Evolutionary conservation across 2,113 vertebrate genomes (phyloP).

Genomic region (Spilogale gracilis): DNA sequence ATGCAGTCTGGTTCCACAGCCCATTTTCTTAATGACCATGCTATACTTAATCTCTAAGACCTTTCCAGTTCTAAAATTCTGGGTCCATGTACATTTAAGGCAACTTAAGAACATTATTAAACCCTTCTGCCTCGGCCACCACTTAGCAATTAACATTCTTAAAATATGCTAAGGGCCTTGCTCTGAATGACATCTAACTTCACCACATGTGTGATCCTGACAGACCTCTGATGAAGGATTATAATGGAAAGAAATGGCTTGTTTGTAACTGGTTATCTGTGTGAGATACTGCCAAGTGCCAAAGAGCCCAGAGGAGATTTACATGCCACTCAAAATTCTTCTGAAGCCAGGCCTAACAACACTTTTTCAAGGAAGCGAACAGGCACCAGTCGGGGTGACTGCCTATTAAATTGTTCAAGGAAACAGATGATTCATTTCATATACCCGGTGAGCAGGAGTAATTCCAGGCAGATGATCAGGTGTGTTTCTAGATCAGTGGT

Average conservation of each 20-base stretch:
- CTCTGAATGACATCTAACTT: conserved; percentile 66
- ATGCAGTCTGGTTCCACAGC: conserved; percentile 70
- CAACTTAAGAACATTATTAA: conserved; percentile 75
- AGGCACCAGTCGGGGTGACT: background rate
- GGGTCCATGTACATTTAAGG: conserved; percentile 75
- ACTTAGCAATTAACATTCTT: conserved; percentile 83
- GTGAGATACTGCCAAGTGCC: conserved; percentile 80
- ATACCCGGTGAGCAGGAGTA: background rate
- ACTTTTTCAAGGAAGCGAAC: conserved; percentile 39
- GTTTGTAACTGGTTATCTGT: conserved; percentile 79
- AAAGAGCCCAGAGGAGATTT: conserved; percentile 74
- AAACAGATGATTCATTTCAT: conserved; percentile 50
- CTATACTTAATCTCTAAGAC: conserved; percentile 69
- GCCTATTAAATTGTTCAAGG: conserved; percentile 22
- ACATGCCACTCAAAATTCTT: conserved; percentile 73
- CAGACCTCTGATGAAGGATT: conserved; percentile 51
- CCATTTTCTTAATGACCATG: conserved; percentile 51
- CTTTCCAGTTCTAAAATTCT: conserved; percentile 73
- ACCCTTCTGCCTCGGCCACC: conserved; percentile 68
- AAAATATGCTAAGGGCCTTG: conserved; percentile 72
- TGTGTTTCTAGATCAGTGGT: conserved; percentile 44
- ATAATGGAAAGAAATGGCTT: conserved; percentile 70
- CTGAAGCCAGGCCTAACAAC: conserved; percentile 51
- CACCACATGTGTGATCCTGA: conserved; percentile 52
- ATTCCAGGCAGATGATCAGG: conserved; percentile 1